Percentiles rank a stretch among this genome's conserved stretches.
phyloP scores from a whole-genome alignment of 2,888 invertebrate genomes.

The Drosophila algonquin region DNA sequence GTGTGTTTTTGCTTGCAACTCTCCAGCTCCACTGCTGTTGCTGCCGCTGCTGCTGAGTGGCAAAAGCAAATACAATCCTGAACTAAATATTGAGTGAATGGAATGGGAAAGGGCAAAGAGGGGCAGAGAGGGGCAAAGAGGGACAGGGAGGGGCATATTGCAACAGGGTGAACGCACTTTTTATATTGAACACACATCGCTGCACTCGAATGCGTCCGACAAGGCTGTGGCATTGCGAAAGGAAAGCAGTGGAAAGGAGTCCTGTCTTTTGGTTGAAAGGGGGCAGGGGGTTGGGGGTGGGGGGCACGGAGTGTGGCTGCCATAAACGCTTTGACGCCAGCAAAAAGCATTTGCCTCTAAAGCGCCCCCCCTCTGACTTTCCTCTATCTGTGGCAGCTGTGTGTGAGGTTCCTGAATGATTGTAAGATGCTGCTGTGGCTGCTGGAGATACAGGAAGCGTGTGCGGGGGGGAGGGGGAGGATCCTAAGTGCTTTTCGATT shows the following conservation, averaged over 20 bases:
- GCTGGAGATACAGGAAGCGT: conserved; percentile 9
- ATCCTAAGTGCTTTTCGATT: conserved; percentile 68
- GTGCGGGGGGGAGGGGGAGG: background rate
- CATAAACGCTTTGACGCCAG: conserved; percentile 68
- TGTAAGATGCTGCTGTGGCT: conserved; percentile 15
- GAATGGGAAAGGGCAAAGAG: background rate
- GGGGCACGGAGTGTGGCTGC: conserved; percentile 21
- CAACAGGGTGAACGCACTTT: conserved; percentile 46
- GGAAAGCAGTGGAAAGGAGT: too few relatives aligned
- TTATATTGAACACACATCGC: conserved; percentile 63
- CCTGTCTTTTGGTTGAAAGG: too few relatives aligned
- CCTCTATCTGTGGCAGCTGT: conserved; percentile 40
- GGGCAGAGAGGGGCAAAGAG: background rate
- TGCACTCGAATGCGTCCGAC: conserved; percentile 62
- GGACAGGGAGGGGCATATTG: background rate
- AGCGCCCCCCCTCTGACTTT: background rate
- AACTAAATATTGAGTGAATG: conserved; percentile 51
- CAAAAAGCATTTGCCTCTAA: conserved; percentile 38
- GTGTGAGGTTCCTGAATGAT: conserved; percentile 29
- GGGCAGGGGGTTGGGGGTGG: too few relatives aligned
- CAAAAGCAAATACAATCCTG: conserved; percentile 53
- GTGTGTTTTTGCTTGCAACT: conserved; percentile 25
- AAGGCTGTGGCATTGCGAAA: too few relatives aligned
- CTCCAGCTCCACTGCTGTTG: background rate
- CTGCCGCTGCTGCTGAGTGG: conserved; percentile 18